phyloP scores from a whole-genome alignment of 1,140 invertebrate genomes.

The Homarus americanus region DNA sequence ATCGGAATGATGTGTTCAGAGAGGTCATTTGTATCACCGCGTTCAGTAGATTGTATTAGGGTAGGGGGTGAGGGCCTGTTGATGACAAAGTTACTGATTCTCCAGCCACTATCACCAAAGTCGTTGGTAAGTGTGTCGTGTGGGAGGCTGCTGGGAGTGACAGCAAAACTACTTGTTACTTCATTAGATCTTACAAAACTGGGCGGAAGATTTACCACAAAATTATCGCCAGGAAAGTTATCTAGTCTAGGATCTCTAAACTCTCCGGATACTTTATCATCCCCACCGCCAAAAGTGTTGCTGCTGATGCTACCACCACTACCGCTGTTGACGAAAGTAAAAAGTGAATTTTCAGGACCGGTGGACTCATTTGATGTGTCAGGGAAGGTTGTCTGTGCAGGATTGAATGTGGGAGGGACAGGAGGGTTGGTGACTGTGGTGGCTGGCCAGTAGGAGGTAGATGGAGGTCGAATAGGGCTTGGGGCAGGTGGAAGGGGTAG shows the following conservation, averaged over 20 bases:
- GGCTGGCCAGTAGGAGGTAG: neutral
- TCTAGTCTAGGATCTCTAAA: neutral
- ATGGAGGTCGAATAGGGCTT: no score
- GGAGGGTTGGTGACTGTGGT: neutral
- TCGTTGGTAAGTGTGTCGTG: neutral
- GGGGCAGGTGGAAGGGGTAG: no score
- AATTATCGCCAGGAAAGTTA: neutral
- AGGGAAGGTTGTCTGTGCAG: neutral
- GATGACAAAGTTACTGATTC: neutral
- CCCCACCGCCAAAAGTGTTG: neutral
- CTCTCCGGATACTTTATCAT: neutral
- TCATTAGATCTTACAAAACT: neutral
- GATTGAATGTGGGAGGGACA: neutral
- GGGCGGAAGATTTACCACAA: neutral
- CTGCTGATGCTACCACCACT: neutral
- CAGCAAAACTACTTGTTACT: neutral
- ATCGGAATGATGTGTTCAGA: neutral
- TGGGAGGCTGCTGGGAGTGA: neutral
- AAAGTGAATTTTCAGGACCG: neutral
- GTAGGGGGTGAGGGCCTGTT: neutral
- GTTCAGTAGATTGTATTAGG: neutral
- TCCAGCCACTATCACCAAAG: neutral
- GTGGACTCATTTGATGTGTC: neutral
- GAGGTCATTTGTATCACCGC: neutral
- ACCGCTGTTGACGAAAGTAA: neutral